Percentiles rank a stretch among this genome's conserved stretches.
Evolutionary conservation across 2,113 vertebrate species (phyloP).

Genomic region (Desmodus rotundus): DNA sequence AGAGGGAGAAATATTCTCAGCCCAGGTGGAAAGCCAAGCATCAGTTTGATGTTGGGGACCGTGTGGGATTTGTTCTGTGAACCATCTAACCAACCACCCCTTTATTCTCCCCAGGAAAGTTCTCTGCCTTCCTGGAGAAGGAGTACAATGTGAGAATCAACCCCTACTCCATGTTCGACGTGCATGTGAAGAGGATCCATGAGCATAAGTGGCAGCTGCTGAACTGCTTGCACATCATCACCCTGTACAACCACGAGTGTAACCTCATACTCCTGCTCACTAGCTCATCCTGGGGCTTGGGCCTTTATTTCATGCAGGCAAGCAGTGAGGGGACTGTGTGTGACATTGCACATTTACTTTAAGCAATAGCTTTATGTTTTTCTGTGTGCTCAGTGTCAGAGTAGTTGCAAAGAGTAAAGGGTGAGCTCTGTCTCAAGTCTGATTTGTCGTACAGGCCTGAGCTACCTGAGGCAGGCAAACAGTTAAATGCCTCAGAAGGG

Average conservation of each 20-base stretch:
- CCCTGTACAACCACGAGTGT: conserved; percentile 89
- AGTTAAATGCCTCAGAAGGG: background rate
- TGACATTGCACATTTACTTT: background rate
- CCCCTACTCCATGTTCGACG: conserved; percentile 87
- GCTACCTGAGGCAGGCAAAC: rapidly evolving
- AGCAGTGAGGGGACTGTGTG: background rate
- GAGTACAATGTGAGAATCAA: conserved; percentile 89
- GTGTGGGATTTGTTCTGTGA: too few species aligned
- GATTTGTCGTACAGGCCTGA: background rate
- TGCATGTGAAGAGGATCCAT: conserved; percentile 92
- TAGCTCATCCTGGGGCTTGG: background rate
- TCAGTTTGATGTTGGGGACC: background rate
- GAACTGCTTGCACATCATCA: conserved; percentile 88
- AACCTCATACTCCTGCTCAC: background rate
- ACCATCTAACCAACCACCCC: rapidly evolving
- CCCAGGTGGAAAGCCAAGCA: background rate
- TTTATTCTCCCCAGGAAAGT: conserved; percentile 83
- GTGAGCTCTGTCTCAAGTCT: background rate
- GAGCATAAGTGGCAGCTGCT: conserved; percentile 92
- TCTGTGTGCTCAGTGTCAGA: background rate
- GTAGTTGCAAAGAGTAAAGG: background rate
- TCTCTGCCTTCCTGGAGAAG: conserved; percentile 85
- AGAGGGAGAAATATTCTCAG: background rate
- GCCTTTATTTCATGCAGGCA: background rate
- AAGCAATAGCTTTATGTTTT: background rate